A percentile compares a stretch with the other conserved stretches of the same genome.
Evolutionary conservation across 2,797 vertebrate genomes (phyloP).

Genomic region (Characodon lateralis): DNA sequence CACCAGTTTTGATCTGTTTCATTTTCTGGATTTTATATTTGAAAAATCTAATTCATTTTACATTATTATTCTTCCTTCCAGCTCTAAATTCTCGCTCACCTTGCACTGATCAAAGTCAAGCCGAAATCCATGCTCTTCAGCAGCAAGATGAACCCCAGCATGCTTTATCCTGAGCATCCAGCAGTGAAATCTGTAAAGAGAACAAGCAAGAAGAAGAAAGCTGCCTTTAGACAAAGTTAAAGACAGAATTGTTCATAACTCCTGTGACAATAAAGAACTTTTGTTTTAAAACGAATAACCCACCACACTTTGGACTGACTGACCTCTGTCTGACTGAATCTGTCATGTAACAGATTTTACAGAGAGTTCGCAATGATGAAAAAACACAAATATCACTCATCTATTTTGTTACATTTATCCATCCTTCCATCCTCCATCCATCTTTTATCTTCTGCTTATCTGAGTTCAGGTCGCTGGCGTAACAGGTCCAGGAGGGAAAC

Average conservation of each 20-base stretch:
- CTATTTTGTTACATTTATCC: too few species aligned
- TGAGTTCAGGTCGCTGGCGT: too few species aligned
- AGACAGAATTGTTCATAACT: neutral
- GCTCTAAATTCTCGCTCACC: neutral
- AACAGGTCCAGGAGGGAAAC: too few species aligned
- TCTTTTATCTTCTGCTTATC: too few species aligned
- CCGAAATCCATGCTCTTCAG: rapidly evolving
- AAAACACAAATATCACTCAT: too few species aligned
- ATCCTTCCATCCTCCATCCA: too few species aligned
- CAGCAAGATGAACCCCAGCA: neutral
- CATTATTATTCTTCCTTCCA: neutral
- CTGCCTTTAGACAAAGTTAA: slow-evolving; percentile 5
- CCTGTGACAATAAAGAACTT: neutral
- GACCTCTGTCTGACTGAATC: neutral
- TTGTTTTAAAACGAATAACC: neutral
- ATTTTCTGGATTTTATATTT: neutral
- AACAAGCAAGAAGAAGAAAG: neutral
- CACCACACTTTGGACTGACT: neutral
- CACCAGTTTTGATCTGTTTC: neutral
- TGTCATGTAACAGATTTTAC: neutral
- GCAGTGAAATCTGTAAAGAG: neutral
- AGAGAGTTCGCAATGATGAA: neutral
- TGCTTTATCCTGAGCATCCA: neutral
- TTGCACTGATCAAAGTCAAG: neutral
- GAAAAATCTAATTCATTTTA: neutral